A percentile compares a stretch with the other conserved stretches of the same genome.
Evolutionary conservation across 2,113 vertebrate genomes (phyloP).

Genomic region (Etia nguti): DNA sequence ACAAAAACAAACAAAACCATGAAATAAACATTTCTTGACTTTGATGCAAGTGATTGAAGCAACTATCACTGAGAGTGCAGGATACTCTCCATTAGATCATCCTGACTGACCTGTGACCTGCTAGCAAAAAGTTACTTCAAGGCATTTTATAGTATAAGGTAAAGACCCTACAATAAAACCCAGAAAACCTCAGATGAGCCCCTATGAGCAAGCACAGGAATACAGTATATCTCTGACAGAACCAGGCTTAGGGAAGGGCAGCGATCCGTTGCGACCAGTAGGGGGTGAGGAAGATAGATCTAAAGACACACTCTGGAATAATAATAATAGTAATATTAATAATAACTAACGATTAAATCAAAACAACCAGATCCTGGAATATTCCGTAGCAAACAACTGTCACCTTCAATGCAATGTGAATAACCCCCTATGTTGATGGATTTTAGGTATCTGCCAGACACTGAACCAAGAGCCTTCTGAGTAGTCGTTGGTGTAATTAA

Average conservation of each 20-base stretch:
- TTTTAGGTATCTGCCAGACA: background rate
- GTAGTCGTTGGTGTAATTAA: background rate
- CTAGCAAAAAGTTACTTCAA: background rate
- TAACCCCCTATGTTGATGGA: fast-evolving
- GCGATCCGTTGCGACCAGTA: background rate
- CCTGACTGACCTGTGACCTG: background rate
- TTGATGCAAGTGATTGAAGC: background rate
- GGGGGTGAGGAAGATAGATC: background rate
- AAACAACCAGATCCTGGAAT: background rate
- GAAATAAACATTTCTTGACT: background rate
- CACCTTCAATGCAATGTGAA: background rate
- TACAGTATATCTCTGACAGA: background rate
- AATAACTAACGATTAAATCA: background rate
- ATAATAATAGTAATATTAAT: background rate
- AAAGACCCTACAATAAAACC: background rate
- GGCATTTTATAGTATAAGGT: background rate
- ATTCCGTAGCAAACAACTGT: background rate
- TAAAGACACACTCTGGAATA: background rate
- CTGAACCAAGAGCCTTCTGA: background rate
- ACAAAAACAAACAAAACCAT: background rate
- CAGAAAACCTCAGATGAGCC: background rate
- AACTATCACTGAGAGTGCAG: background rate
- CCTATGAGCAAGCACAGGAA: background rate
- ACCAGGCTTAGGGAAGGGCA: background rate
- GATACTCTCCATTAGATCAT: fast-evolving